These are phyloP conservation scores for Teinopalpus imperialis DNA, from an alignment of 2,888 invertebrate species.

Conservation along the genomic window DNA sequence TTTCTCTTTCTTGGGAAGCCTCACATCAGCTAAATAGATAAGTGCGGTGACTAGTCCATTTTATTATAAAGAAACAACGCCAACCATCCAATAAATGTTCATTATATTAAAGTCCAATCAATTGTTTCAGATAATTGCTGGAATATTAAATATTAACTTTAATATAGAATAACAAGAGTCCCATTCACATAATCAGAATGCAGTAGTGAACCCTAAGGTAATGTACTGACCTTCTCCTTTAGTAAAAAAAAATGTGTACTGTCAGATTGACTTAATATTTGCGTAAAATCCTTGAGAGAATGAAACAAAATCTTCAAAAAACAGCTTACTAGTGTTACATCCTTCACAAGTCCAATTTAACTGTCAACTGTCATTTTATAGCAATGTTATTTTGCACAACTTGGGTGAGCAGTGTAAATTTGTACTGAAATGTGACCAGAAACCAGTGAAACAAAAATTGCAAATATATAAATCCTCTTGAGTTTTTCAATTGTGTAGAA, in stretches of 20 bases:
- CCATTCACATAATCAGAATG: constrained; percentile 62
- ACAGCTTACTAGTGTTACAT: constrained; percentile 28
- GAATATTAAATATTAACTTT: constrained; percentile 81
- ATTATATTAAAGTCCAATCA: constrained; percentile 74
- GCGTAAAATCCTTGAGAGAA: constrained; percentile 24
- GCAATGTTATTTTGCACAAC: constrained; percentile 47
- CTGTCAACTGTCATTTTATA: constrained; percentile 35
- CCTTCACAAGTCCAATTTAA: constrained; percentile 39
- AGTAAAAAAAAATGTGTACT: constrained; percentile 30
- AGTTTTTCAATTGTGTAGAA: constrained; percentile 38
- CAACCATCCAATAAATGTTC: constrained; percentile 73
- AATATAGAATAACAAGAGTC: constrained; percentile 68
- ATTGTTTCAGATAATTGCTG: constrained; percentile 73
- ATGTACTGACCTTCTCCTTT: constrained; percentile 73
- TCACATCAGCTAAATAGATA: constrained; percentile 67
- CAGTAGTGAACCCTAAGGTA: constrained; percentile 55
- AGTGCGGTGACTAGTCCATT: constrained; percentile 63
- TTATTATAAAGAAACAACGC: constrained; percentile 71
- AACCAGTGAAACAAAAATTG: constrained; percentile 63
- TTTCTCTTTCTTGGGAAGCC: constrained; percentile 52
- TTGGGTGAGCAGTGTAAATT: constrained; percentile 65
- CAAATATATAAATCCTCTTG: constrained; percentile 31
- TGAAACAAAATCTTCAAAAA: constrained; percentile 42
- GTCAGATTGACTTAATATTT: constrained; percentile 10
- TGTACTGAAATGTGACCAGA: constrained; percentile 76